Base-by-base conservation (phyloP, 1,140 invertebrate genomes). In the Lithobius niger region DNA sequence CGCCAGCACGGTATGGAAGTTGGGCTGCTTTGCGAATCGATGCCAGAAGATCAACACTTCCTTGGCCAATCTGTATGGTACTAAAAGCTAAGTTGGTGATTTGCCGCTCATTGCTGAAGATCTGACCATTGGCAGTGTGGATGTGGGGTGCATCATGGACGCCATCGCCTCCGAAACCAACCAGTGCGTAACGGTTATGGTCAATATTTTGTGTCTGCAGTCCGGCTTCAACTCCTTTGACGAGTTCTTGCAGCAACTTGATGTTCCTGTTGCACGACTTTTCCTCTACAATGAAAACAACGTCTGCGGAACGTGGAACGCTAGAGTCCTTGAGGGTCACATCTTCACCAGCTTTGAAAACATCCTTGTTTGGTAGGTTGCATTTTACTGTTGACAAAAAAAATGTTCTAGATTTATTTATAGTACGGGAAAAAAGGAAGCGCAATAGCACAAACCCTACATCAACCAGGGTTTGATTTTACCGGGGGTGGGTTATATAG, bases 231-330 rank as follows among this genome's bases (percentile, higher is more conserved):
- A 76, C 56, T 13, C 59, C 45, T 26, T 64, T 60, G 13, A 69
- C 63, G 4, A 71, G 51, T 27, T 59, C 61, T 2, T 57, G 48
- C 24, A 65, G 54, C 3, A 73, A 62, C 18, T 66, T 65, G 43
- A 55, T 54, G 22, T 67, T 64, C 10, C 62, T 58, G 57, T 69
- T 69, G 59, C 74, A 77, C 0, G 52, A 27, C 6, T 65, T 64
- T 44, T 76, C 72, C 62, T 78, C 75, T 2, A 78, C 62, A n/a
- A 78, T 62, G 57, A 78, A 69, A 16, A 79, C 70, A 49, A 77
- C 66, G 63, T 79, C 77, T 15, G 73, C 64, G 2, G 73, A 71
- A 36, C 64, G 62, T 2, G 61, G 64, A 1, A 63, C 64, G 3
- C 65, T 61, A 0, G 54, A 26, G 54, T 53, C 27, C 52, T 55